Evolutionary conservation across 2,797 vertebrate species (phyloP).

Genomic region (Ptychobarbus kaznakovi): DNA sequence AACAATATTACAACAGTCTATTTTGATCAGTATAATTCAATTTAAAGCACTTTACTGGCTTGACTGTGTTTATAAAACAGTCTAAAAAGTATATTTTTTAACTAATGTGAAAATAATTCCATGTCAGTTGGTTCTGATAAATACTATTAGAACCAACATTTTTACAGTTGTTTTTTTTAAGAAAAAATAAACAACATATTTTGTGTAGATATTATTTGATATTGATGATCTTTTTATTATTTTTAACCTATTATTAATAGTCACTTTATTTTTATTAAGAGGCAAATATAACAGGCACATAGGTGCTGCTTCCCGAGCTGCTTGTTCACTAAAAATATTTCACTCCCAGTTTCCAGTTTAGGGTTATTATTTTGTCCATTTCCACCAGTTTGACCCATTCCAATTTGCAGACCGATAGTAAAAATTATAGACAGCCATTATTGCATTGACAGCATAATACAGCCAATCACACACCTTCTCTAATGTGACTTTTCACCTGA

Average conservation of each 20-base stretch:
- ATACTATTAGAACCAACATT: too few relatives aligned
- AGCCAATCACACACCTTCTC: background rate
- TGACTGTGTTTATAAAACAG: too few relatives aligned
- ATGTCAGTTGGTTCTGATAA: too few relatives aligned
- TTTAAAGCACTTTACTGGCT: too few relatives aligned
- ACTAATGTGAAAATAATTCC: too few relatives aligned
- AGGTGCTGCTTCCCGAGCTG: background rate
- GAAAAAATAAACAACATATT: background rate
- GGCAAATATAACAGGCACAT: background rate
- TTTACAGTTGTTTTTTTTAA: too few relatives aligned
- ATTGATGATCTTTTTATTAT: background rate
- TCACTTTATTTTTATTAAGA: background rate
- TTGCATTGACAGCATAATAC: background rate
- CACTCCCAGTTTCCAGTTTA: background rate
- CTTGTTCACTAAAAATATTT: background rate
- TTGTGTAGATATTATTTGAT: background rate
- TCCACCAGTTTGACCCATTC: background rate
- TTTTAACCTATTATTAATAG: background rate
- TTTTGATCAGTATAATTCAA: background rate
- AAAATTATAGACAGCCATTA: background rate
- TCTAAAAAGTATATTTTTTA: too few relatives aligned
- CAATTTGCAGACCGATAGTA: background rate
- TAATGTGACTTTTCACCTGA: background rate
- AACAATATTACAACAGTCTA: background rate
- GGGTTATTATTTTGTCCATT: background rate